phyloP scores from a whole-genome alignment of 2,113 vertebrate genomes.

The Myxocyprinus asiaticus region DNA sequence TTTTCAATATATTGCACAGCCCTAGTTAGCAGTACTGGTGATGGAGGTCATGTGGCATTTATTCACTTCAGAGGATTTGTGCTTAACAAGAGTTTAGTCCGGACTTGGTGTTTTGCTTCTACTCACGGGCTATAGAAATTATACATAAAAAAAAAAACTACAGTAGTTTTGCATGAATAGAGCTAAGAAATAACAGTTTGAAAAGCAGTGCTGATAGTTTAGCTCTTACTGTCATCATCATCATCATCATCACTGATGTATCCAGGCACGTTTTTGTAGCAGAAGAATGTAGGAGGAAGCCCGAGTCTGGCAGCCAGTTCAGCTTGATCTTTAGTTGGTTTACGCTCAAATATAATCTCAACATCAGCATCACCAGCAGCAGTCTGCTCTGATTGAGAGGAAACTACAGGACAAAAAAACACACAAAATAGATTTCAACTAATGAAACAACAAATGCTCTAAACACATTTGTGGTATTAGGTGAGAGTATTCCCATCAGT shows the following conservation, averaged over 20 bases:
- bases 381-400: conserved; percentile 41
- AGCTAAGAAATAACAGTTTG: background rate
- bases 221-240: conserved; percentile 82
- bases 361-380: conserved; percentile 69
- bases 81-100: too few species aligned
- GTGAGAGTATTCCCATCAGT: too few species aligned
- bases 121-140: too few species aligned
- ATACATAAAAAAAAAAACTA: too few species aligned
- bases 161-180: background rate
- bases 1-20: too few species aligned
- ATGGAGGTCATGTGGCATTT: too few species aligned
- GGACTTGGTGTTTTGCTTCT: too few species aligned
- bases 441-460: background rate
- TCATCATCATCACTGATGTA: conserved; percentile 80
- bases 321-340: conserved; percentile 85
- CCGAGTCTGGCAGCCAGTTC: conserved; percentile 81
- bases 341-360: conserved; percentile 83
- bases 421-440: conserved; percentile 12
- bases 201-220: too few species aligned
- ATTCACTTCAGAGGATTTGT: too few species aligned
- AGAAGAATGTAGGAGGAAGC: conserved; percentile 92
- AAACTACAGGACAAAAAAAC: conserved; percentile 48
- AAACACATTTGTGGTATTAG: background rate
- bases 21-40: too few species aligned
- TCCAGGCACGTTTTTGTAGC: conserved; percentile 89